These are phyloP conservation scores for Macrocentrus cingulum DNA, from an alignment of 1,140 invertebrate species.

Conservation along the genomic window DNA sequence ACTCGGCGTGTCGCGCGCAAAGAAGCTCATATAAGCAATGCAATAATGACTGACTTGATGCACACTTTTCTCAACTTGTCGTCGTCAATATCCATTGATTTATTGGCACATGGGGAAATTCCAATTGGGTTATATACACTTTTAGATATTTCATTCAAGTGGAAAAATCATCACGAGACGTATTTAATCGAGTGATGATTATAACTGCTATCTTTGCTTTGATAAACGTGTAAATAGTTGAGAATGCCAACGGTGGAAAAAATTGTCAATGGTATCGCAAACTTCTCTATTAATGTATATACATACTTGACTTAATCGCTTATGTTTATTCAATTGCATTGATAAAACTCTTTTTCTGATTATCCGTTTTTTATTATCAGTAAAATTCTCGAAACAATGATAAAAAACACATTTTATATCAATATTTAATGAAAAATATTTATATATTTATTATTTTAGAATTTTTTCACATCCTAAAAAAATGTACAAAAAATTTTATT, in stretches of 20 bases:
- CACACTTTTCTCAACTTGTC: constrained; percentile 47
- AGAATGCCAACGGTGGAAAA: neutral
- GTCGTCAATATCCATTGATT: constrained; percentile 20
- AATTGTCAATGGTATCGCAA: no score
- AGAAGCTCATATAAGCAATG: constrained; percentile 54
- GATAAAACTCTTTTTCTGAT: constrained; percentile 13
- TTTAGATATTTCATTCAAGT: neutral
- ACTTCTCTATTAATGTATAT: constrained; percentile 11
- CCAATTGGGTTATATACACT: constrained; percentile 24
- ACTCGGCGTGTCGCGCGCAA: constrained; percentile 36
- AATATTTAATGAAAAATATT: neutral
- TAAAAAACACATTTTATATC: neutral
- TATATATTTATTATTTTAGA: constrained; percentile 1
- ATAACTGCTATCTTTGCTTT: neutral
- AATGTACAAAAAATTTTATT: constrained; percentile 9
- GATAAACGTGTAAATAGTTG: constrained; percentile 6
- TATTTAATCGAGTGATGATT: no score
- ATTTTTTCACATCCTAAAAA: neutral
- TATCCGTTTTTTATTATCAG: neutral
- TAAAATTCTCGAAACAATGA: neutral
- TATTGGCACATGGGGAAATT: constrained; percentile 36
- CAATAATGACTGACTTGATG: constrained; percentile 50
- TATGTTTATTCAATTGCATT: constrained; percentile 25
- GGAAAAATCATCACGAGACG: no score
- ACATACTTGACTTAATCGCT: constrained; percentile 25